Conservation (phyloP, 2,888 invertebrate genomes). For the Oligia latruncula region DNA sequence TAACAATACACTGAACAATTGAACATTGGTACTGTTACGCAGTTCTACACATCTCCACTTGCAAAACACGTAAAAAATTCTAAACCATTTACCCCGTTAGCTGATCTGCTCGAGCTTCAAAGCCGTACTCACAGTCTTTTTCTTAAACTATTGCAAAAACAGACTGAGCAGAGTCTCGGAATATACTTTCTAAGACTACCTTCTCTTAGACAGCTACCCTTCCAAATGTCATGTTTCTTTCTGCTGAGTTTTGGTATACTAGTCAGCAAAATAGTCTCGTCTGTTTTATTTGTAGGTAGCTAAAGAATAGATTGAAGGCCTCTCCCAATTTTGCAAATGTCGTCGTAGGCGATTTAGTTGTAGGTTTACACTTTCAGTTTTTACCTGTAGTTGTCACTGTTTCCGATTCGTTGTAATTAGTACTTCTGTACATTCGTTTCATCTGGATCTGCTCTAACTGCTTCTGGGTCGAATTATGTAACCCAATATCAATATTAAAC, state of each 20-base stretch:
- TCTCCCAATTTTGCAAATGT: not conserved
- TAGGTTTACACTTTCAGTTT: not conserved
- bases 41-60: not conserved
- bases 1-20: conserved; percentile 16
- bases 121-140: not conserved
- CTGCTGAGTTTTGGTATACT: not conserved
- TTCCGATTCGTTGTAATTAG: not conserved
- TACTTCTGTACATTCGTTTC: not conserved
- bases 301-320: not conserved
- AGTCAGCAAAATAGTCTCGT: not conserved
- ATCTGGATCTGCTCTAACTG: not conserved
- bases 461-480: not conserved
- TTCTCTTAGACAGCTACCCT: not conserved
- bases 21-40: not conserved
- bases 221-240: not conserved
- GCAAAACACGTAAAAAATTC: not conserved
- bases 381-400: not conserved
- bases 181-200: not conserved
- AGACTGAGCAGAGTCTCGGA: not conserved
- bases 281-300: not conserved
- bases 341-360: not conserved
- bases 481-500: not conserved
- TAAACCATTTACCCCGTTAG: too few species aligned
- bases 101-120: not conserved
- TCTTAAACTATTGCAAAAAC: not conserved